Evolutionary conservation across 1,140 invertebrate species (phyloP).

Genomic region (Dinoponera quadriceps): DNA sequence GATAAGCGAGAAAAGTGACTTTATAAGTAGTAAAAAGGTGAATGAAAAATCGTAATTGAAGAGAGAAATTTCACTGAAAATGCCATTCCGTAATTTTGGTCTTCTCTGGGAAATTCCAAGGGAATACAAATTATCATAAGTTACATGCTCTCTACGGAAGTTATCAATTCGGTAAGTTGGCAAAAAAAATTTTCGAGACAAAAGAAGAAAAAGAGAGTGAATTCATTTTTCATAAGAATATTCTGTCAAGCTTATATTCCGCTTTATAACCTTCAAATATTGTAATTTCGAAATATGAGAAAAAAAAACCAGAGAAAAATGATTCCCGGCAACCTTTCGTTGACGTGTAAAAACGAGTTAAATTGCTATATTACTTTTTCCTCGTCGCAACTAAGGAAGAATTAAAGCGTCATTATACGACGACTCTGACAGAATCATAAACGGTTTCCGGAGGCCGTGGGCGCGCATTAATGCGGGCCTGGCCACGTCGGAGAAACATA

Average conservation of each 20-base stretch:
- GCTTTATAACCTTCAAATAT: too few relatives aligned
- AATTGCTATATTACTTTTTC: background rate
- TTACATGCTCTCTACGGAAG: background rate
- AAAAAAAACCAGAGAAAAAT: too few relatives aligned
- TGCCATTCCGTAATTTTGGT: background rate
- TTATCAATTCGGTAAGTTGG: background rate
- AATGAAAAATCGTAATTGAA: background rate
- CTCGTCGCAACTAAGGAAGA: background rate
- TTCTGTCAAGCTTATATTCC: background rate
- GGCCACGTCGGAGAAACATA: slow-evolving; percentile 64
- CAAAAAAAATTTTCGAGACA: background rate
- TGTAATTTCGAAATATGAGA: background rate
- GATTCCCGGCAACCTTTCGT: background rate
- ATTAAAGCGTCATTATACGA: background rate
- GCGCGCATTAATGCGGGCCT: slow-evolving; percentile 28
- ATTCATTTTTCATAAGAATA: background rate
- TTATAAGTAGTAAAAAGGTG: background rate
- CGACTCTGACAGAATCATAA: slow-evolving; percentile 3
- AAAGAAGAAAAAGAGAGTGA: too few relatives aligned
- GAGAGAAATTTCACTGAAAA: background rate
- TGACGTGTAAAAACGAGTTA: background rate
- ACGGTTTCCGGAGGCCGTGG: slow-evolving; percentile 13
- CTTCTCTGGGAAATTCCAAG: background rate
- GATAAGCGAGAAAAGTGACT: background rate
- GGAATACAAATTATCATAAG: slow-evolving; percentile 3